Evolutionary conservation across 2,797 vertebrate genomes (phyloP).

Genomic region (Acestrorhynchus altus): DNA sequence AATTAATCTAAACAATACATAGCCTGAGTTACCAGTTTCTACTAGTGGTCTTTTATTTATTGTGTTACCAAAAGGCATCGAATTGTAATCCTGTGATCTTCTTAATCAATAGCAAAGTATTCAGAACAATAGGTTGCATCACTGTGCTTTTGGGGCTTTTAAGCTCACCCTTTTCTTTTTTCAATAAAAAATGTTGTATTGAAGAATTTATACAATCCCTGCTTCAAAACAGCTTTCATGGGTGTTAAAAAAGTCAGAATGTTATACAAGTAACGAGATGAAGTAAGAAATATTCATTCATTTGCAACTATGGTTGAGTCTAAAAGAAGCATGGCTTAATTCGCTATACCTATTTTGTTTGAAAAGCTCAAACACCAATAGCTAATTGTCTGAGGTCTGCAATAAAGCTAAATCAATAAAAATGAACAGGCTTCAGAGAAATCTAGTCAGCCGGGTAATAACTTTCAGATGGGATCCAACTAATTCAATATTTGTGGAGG

Average conservation of each 20-base stretch:
- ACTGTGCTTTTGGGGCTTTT: no score
- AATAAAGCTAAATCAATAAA: conserved; percentile 63
- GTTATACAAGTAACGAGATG: background rate
- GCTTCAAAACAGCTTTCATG: background rate
- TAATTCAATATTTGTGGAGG: conserved; percentile 63
- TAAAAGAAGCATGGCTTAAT: conserved; percentile 25
- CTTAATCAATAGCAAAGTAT: no score
- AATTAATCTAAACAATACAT: no score
- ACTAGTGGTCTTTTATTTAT: no score
- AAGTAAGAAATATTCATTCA: background rate
- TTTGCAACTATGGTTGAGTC: conserved; percentile 7
- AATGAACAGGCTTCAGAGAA: conserved; percentile 54
- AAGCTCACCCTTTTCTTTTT: no score
- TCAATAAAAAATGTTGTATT: background rate
- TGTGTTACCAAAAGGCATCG: no score
- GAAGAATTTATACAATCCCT: background rate
- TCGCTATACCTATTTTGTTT: conserved; percentile 21
- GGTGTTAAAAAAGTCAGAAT: background rate
- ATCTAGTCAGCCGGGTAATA: conserved; percentile 59
- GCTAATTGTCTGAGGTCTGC: conserved; percentile 43
- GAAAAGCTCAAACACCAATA: conserved; percentile 55
- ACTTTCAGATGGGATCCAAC: conserved; percentile 57
- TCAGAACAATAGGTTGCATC: no score
- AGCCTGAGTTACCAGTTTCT: no score
- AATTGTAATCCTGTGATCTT: no score